Conservation (phyloP, 2,888 invertebrate genomes). For the Drosophila subsilvestris region DNA sequence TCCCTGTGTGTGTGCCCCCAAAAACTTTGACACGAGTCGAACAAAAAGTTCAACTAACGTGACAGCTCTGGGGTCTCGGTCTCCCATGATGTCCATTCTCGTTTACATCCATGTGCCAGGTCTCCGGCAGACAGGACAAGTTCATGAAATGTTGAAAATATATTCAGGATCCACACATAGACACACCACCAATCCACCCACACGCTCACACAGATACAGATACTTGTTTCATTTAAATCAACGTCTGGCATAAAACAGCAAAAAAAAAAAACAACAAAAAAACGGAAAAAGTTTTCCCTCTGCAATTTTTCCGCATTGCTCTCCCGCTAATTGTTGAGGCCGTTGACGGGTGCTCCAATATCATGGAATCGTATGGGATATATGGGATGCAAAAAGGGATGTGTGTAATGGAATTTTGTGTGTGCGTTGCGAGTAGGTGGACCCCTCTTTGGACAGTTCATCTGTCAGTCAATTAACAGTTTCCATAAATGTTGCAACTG, state of each 20-base stretch:
- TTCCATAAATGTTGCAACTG: constrained; percentile 64
- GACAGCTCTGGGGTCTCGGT: constrained; percentile 27
- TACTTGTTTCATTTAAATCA: constrained; percentile 34
- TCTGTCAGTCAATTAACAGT: constrained; percentile 70
- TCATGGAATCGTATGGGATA: constrained; percentile 3
- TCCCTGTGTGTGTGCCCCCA: not conserved
- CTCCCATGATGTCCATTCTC: constrained; percentile 38
- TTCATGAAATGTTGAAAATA: constrained; percentile 64
- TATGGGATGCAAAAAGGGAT: not conserved
- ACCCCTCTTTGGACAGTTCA: constrained; percentile 36
- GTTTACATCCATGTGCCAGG: constrained; percentile 2
- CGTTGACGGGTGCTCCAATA: not conserved
- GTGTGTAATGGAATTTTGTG: not conserved
- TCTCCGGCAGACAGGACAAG: constrained; percentile 42
- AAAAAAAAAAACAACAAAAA: not conserved
- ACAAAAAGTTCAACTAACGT: constrained; percentile 43
- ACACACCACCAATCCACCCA: constrained; percentile 1
- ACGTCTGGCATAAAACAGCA: constrained; percentile 1
- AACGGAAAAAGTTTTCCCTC: constrained; percentile 17
- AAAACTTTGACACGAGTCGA: constrained; percentile 38
- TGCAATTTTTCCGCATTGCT: constrained; percentile 47
- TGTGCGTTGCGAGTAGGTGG: no score
- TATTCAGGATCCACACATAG: constrained; percentile 15
- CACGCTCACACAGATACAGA: constrained; percentile 5
- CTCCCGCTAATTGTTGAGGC: constrained; percentile 52